Percentiles rank a stretch among this genome's conserved stretches.
phyloP scores from a whole-genome alignment of 2,888 invertebrate genomes.

The Caenorhabditis drosophilae region DNA sequence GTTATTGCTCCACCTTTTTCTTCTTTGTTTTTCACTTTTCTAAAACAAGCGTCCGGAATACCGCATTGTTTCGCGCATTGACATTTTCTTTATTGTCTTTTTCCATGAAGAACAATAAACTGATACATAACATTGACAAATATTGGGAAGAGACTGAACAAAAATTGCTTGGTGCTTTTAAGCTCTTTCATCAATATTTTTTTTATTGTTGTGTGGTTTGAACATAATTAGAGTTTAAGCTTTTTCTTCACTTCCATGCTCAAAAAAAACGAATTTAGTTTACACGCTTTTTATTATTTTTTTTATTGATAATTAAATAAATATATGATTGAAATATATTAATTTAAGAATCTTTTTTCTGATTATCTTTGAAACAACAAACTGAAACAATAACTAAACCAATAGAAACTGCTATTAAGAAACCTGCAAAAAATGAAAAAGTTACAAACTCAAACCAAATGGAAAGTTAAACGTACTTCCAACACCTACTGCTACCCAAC shows the following conservation, averaged over 20 bases:
- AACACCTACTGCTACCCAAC: constrained; percentile 48
- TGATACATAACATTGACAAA: constrained; percentile 23
- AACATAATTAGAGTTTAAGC: no score
- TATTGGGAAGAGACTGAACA: no score
- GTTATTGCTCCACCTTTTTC: constrained; percentile 18
- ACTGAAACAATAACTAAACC: constrained; percentile 27
- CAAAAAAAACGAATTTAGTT: no score
- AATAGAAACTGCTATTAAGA: no score
- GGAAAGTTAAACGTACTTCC: constrained; percentile 39
- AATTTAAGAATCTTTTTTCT: constrained; percentile 35
- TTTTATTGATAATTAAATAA: not conserved
- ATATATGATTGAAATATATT: not conserved
- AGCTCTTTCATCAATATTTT: no score
- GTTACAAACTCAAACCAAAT: no score
- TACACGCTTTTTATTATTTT: not conserved
- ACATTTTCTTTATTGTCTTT: constrained; percentile 14
- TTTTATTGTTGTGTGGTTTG: no score
- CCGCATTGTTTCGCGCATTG: constrained; percentile 28
- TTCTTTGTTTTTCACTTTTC: constrained; percentile 26
- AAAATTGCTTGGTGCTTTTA: no score
- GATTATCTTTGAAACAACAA: constrained; percentile 33
- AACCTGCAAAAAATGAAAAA: no score
- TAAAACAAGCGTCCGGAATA: constrained; percentile 32
- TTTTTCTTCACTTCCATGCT: no score
- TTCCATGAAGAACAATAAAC: constrained; percentile 25